Base-by-base conservation (phyloP, 2,797 vertebrate genomes). In the Notamacropus eugenii region DNA sequence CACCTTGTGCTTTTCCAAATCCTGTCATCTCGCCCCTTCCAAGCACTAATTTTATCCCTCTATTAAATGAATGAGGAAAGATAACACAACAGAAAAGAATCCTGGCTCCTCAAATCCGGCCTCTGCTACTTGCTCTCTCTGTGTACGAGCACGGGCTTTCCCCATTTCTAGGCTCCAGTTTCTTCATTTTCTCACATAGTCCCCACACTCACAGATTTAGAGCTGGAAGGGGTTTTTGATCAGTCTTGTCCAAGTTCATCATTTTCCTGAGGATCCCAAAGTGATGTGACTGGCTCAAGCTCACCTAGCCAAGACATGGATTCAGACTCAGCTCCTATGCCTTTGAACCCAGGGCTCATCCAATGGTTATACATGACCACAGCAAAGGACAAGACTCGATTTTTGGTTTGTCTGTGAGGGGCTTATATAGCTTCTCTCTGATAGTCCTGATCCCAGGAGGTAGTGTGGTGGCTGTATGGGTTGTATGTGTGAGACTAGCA, bases 61-160 rank as follows among this genome's bases (percentile, higher is more conserved):
- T 27, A 24, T 82, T 82, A 24, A 82, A 11, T 46, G 40, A 82
- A 46, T 31, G n/a, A 40, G n/a, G 34, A 52, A 91, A 56, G 12
- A 34, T 56, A 91, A 28, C 91, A 91, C 19, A 40, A 91, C 22
- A 16, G 62, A 50, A 90, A 9, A 12, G 92, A 59, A 82, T 59
- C 55, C 40, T 2, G 27, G 24, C 74, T 97, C 93, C 94, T 90
- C 55, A 90, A 62, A 90, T 67, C 31, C 46, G 40, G 50, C 54
- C 50, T 52, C 82, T 54, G 93, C 94, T 52, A 90, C 90, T 96
- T 95, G 93, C 52, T 93, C 92, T n/a, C 62, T 54, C 94, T 54
- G 67, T 50, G 11, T n/a, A 1, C 6, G 34, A 67, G 5, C 62
- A 67, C 1, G 92, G 92, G 55, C n/a, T 96, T 90, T 82, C 40